Evolutionary conservation across 2,113 vertebrate species (phyloP), one percentile per base, ranked within the genome.

Genomic region (Carollia perspicillata): DNA sequence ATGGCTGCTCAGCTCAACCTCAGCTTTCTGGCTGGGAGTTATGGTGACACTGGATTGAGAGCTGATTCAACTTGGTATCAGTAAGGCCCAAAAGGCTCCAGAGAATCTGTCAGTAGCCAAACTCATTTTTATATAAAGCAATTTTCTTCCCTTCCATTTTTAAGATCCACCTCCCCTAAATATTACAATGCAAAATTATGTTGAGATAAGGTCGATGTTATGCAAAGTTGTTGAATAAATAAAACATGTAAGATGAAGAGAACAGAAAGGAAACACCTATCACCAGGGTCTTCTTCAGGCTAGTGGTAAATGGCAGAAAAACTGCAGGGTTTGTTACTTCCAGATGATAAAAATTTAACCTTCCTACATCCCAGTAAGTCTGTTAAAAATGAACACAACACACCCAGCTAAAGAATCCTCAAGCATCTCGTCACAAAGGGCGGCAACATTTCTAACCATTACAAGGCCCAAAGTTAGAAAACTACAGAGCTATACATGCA

Each of bases 341-440:
- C 80, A 83, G n/a, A 90, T 84, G 55, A 93, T 89, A 94, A 90
- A 89, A 75, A 68, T 79, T 71, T 49, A 87, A 92, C 44, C 40
- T 94, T 95, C 65, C 74, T 77, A 35, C 9, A 81, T 81, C 14
- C 58, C 11, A 60, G 28, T 47, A 42, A 80, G 63, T 96, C 90
- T 89, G 77, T 77, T 94, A 94, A 84, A 78, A 49, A 83, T 58
- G 77, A 90, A 53, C 11, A 63, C 68, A 87, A 90, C 92, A 96
- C 60, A 85, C 66, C 80, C 84, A 90, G 33, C 33, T 12, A 33
- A 93, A 95, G 71, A 95, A 96, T 88, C 69, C 40, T 95, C 44
- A 90, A 93, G 65, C 14, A 63, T 79, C 66, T 8, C 30, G 42
- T 92, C 79, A 83, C 63, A 58, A 60, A 58, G 49, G 26, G 77